Conservation (phyloP, 2,797 vertebrate genomes). For the Psittacula derbiana region DNA sequence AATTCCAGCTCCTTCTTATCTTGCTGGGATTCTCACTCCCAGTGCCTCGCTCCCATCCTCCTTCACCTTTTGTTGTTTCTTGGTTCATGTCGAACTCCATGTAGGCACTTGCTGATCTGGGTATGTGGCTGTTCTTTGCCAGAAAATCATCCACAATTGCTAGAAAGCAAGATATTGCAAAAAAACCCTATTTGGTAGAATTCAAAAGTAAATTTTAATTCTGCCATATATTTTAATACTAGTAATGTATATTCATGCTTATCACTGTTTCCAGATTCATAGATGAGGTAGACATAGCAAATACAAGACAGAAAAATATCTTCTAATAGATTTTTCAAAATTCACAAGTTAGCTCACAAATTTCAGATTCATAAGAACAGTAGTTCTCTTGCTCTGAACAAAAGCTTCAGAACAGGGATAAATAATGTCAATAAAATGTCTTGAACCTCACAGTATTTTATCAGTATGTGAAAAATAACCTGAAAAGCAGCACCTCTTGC, state of each 20-base stretch:
- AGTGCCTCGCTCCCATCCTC: too few species aligned
- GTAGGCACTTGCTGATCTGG: too few species aligned
- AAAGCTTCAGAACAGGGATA: not conserved
- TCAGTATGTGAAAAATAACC: not conserved
- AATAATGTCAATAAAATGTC: not conserved
- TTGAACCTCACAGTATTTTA: not conserved
- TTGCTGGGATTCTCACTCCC: too few species aligned
- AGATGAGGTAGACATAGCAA: not conserved
- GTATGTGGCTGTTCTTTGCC: too few species aligned
- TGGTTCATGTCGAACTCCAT: too few species aligned
- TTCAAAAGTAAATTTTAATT: not conserved
- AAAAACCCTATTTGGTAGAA: accelerated
- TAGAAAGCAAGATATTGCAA: not conserved
- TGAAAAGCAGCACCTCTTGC: not conserved
- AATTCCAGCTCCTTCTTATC: too few species aligned
- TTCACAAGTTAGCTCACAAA: not conserved
- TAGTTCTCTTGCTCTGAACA: not conserved
- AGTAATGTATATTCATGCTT: not conserved
- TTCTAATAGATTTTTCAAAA: not conserved
- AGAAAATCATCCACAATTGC: too few species aligned
- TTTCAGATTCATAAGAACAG: not conserved
- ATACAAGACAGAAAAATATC: not conserved
- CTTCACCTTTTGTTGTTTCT: too few species aligned
- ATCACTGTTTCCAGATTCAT: not conserved
- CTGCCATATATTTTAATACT: not conserved